Base-by-base conservation (phyloP, 2,888 invertebrate genomes). In the Serripes groenlandicus region DNA sequence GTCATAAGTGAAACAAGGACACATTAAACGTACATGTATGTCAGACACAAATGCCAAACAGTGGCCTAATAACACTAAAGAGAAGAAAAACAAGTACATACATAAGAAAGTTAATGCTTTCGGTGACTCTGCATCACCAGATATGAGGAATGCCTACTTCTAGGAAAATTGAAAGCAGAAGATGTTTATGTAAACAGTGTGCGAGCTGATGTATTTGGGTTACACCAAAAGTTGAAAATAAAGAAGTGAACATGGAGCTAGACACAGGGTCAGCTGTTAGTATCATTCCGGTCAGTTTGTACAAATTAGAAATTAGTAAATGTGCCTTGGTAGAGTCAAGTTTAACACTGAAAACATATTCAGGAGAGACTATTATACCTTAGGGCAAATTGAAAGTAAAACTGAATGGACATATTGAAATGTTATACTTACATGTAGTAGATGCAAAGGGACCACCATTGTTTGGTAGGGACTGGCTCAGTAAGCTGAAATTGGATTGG, bases 211-310 rank as follows among this genome's bases (percentile, higher is more conserved):
- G 28, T 72, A 9, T 62, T 15, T 73, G 60, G 73, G 42, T 75
- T 4, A 52, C 7, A 2, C 64, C 75, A 4, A 66, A n/a, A n/a
- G 21, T 75, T 9, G 3, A 75, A 15, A n/a, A 34, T 3, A 75
- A 30, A 32, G 32, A 32, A 32, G 52, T 74, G 0, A 34, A 52
- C 4, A 84, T 81, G 78, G 79, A 86, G 66, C 34, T 86, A 5
- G 84, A 81, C 49, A 85, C 78, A 34, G 81, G 81, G 7, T 66
- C 81, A 42, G 81, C 75, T 18, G 73, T 71, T 0, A 62, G 73
- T 21, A 54, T 84, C 4, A 75, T 84, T 5, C 74, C 71, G 26
- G 32, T 64, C 15, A 18, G 26, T 0, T 52, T 62, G 7, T 77
- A 70, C 30, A 28, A 18, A 18, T 30, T 56, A 52, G 49, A 69